These are phyloP conservation scores for Trichonephila inaurata DNA, from an alignment of 1,140 invertebrate species.

Conservation along the genomic window DNA sequence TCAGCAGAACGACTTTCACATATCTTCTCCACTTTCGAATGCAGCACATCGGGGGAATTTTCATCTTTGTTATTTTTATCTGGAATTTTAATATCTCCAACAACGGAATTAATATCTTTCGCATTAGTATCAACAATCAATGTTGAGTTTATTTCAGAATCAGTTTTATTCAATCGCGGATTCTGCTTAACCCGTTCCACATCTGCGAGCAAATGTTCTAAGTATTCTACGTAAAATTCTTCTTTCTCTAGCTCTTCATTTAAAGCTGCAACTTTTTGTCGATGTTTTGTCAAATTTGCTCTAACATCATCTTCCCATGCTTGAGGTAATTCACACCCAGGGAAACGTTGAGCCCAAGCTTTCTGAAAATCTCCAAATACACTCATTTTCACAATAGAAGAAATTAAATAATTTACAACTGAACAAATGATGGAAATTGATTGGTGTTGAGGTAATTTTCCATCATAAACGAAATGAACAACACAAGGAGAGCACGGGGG, in stretches of 20 bases:
- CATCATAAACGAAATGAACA: background rate
- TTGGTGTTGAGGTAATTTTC: constrained; percentile 79
- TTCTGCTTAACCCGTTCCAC: constrained; percentile 84
- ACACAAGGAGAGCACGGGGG: background rate
- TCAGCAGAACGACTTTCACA: constrained; percentile 13
- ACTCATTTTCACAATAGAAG: constrained; percentile 84
- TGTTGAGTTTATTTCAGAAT: background rate
- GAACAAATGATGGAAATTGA: background rate
- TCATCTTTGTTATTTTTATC: background rate
- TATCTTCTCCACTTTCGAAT: background rate
- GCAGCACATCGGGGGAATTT: background rate
- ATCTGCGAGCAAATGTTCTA: constrained; percentile 90
- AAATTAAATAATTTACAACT: constrained; percentile 11
- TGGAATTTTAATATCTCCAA: background rate
- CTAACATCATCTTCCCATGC: constrained; percentile 95
- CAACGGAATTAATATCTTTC: background rate
- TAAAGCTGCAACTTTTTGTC: constrained; percentile 87
- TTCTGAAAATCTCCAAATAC: constrained; percentile 93
- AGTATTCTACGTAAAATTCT: constrained; percentile 93
- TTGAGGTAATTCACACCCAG: constrained; percentile 91
- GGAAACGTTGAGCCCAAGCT: constrained; percentile 93
- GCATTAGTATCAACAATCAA: background rate
- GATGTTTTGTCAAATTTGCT: constrained; percentile 92
- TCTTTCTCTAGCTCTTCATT: constrained; percentile 93
- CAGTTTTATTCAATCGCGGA: constrained; percentile 6